These are phyloP conservation scores for Oenanthe melanoleuca DNA, from an alignment of 2,113 vertebrate species.

Conservation along the genomic window DNA sequence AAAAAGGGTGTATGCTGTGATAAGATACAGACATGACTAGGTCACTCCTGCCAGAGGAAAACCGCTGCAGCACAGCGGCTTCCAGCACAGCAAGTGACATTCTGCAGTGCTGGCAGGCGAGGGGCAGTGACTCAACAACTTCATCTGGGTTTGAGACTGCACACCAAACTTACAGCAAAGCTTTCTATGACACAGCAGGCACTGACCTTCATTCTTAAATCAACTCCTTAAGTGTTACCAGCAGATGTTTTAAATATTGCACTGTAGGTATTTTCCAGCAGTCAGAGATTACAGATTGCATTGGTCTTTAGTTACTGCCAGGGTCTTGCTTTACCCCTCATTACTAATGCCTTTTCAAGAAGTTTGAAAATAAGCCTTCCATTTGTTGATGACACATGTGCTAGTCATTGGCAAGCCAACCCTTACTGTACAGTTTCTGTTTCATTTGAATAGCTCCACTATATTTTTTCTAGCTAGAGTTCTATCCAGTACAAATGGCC, in stretches of 20 bases:
- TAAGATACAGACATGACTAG: background rate
- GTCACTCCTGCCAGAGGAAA: background rate
- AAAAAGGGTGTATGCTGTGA: background rate
- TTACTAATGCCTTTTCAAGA: conserved; percentile 1
- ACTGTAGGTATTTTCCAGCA: background rate
- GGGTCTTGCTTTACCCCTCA: background rate
- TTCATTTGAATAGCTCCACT: background rate
- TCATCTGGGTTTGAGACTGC: background rate
- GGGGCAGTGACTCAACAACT: conserved; percentile 48
- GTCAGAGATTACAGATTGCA: background rate
- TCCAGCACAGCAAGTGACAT: background rate
- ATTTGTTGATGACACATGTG: background rate
- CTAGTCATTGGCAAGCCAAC: background rate
- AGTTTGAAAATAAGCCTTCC: background rate
- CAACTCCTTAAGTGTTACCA: background rate
- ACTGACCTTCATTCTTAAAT: background rate
- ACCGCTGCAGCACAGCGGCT: background rate
- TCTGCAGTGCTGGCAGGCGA: conserved; percentile 51
- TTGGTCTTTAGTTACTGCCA: background rate
- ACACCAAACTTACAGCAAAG: background rate
- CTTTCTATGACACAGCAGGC: background rate
- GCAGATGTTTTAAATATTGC: background rate
- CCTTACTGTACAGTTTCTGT: background rate
- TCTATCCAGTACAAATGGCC: background rate
- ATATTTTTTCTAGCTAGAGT: background rate